Evolutionary conservation across 2,113 vertebrate genomes (phyloP), one percentile per base, ranked within the genome.

Genomic region (Myotis lucifugus): DNA sequence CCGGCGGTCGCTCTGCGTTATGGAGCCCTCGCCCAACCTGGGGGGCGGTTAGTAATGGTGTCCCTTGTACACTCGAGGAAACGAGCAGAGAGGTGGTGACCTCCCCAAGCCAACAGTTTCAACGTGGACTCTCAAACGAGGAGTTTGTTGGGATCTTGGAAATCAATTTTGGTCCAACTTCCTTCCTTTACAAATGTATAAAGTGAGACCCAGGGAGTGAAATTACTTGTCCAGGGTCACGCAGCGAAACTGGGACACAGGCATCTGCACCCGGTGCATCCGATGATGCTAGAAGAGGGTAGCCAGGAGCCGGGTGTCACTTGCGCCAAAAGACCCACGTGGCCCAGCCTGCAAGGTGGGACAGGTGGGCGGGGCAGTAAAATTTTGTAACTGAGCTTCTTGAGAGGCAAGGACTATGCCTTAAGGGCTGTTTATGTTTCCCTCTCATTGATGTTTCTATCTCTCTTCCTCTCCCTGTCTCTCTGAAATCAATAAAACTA

Each of bases 1-100:
- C 1, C 0, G 0, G 50, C 2, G 3, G 17, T 40, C 21, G 25
- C 21, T 2, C 56, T 23, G 0, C 11, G 1, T 19, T 29, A 11
- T 12, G 25, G 52, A 13, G 2, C 5, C 5, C 4, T 67, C n/a
- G 0, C 27, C 21, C 64, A 42, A 25, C 3, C 23, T 29, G 1
- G 42, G 27, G 8, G 19, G 25, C 21, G 10, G 4, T 72, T 77
- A 59, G 56, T 59, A 18, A 32, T 40, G 2, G 37, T 46, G 34
- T n/a, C 18, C n/a, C 17, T n/a, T 81, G 78, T 92, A 34, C 56
- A 27, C 29, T 32, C 12, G 15, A 42, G 50, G 50, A 85, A 50
- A 34, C 46, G 19, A 4, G 5, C 69, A 37, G 46, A 67, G 19
- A 48, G 17, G 18, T 81, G 50, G 9, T 50, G 46, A 6, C 8